Evolutionary conservation across 2,888 invertebrate species (phyloP).

Genomic region (Drosophila kambysellisi): DNA sequence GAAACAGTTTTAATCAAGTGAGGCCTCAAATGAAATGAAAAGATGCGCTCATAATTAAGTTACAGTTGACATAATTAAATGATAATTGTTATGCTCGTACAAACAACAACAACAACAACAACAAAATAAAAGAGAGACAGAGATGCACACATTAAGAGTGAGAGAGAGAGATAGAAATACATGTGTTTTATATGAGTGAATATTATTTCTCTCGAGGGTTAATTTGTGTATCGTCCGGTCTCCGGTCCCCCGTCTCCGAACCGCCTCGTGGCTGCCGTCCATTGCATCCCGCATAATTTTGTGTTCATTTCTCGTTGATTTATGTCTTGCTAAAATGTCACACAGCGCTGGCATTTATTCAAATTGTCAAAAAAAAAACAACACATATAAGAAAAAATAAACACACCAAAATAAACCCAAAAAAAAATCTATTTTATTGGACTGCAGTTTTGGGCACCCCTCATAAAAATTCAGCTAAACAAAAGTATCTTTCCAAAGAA

Average conservation of each 20-base stretch:
- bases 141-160: neutral
- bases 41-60: constrained; percentile 78
- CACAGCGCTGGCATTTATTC: constrained; percentile 49
- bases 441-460: constrained; percentile 25
- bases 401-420: neutral
- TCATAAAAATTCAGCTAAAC: constrained; percentile 25
- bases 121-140: constrained; percentile 5
- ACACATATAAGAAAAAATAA: neutral
- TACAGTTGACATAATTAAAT: constrained; percentile 82
- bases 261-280: constrained; percentile 50
- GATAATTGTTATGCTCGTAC: constrained; percentile 70
- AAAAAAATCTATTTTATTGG: constrained; percentile 1
- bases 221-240: constrained; percentile 73
- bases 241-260: constrained; percentile 29
- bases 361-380: constrained; percentile 37
- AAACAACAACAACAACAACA: constrained; percentile 7
- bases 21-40: constrained; percentile 54
- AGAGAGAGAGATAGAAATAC: neutral
- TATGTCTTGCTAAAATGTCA: constrained; percentile 77
- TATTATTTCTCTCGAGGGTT: constrained; percentile 55
- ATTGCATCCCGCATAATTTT: constrained; percentile 77
- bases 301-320: constrained; percentile 74
- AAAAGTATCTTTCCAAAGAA: constrained; percentile 45
- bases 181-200: constrained; percentile 28
- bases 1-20: constrained; percentile 61